A percentile compares a stretch with the other conserved stretches of the same genome.
Conservation (phyloP, 2,113 vertebrate genomes). For the Colinus virginianus region DNA sequence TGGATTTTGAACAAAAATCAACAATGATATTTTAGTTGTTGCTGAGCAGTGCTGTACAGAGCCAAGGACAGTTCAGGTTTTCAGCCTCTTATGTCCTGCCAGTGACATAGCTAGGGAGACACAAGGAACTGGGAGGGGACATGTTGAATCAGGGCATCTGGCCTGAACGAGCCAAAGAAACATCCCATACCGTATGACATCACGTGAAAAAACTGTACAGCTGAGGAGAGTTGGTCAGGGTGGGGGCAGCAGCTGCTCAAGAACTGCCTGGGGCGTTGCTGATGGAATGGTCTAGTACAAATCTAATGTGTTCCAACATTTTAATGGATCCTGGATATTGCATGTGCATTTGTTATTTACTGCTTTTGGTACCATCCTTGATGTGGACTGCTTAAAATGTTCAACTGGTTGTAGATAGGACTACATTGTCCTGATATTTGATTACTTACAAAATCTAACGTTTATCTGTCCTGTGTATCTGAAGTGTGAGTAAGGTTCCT, state of each 20-base stretch:
- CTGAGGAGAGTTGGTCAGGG: too few relatives aligned
- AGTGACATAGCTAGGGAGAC: too few relatives aligned
- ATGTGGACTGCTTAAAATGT: background rate
- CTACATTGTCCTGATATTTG: background rate
- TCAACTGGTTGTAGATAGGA: background rate
- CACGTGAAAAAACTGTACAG: too few relatives aligned
- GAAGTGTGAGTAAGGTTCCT: background rate
- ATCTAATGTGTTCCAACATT: background rate
- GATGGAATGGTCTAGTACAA: background rate
- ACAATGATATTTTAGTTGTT: background rate
- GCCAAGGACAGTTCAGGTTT: too few relatives aligned
- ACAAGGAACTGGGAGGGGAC: too few relatives aligned
- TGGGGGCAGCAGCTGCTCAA: too few relatives aligned
- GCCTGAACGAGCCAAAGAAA: too few relatives aligned
- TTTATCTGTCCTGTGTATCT: background rate
- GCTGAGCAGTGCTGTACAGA: background rate
- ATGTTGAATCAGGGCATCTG: too few relatives aligned
- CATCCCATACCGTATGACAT: too few relatives aligned
- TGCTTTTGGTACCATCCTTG: background rate
- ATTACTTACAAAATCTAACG: background rate
- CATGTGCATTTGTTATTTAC: background rate
- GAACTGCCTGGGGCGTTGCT: too few relatives aligned
- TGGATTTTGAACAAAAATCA: background rate
- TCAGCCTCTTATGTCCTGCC: too few relatives aligned
- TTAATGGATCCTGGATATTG: background rate